phyloP scores from a whole-genome alignment of 2,113 vertebrate species.

The Hemibagrus wyckioides region DNA sequence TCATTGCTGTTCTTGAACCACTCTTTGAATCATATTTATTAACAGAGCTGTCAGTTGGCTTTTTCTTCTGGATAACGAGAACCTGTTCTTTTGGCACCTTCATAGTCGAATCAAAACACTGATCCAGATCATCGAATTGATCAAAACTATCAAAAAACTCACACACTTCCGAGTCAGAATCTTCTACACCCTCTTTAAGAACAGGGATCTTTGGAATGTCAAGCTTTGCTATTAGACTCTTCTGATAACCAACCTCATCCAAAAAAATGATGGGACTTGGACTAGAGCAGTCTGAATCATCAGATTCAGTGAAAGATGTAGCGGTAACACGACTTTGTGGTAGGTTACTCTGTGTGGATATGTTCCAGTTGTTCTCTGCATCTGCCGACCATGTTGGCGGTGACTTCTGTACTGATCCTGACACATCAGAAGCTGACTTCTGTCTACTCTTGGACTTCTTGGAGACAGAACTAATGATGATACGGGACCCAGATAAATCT shows the following conservation, averaged over 20 bases:
- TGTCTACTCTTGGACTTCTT: slow-evolving; percentile 73
- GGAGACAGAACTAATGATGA: slow-evolving; percentile 72
- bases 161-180: slow-evolving; percentile 97
- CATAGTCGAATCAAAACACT: slow-evolving; percentile 72
- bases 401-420: slow-evolving; percentile 78
- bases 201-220: slow-evolving; percentile 93
- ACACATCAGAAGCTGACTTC: slow-evolving; percentile 68
- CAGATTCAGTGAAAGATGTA: slow-evolving; percentile 83
- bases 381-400: slow-evolving; percentile 74
- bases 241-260: slow-evolving; percentile 97
- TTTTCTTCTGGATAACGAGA: slow-evolving; percentile 72
- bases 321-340: slow-evolving; percentile 69
- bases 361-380: slow-evolving; percentile 82
- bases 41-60: slow-evolving; percentile 64
- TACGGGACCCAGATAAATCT: slow-evolving; percentile 75
- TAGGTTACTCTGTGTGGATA: slow-evolving; percentile 78
- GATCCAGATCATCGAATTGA: slow-evolving; percentile 92
- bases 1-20: slow-evolving; percentile 80
- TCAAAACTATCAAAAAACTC: slow-evolving; percentile 99
- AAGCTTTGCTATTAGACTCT: slow-evolving; percentile 91
- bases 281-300: slow-evolving; percentile 94
- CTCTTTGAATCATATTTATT: slow-evolving; percentile 67
- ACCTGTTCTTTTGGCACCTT: slow-evolving; percentile 64
- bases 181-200: slow-evolving; percentile 88
- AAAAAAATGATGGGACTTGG: slow-evolving; percentile 97